These are phyloP conservation scores for Synergus itoensis DNA, from an alignment of 2,888 invertebrate genomes.

Conservation along the genomic window DNA sequence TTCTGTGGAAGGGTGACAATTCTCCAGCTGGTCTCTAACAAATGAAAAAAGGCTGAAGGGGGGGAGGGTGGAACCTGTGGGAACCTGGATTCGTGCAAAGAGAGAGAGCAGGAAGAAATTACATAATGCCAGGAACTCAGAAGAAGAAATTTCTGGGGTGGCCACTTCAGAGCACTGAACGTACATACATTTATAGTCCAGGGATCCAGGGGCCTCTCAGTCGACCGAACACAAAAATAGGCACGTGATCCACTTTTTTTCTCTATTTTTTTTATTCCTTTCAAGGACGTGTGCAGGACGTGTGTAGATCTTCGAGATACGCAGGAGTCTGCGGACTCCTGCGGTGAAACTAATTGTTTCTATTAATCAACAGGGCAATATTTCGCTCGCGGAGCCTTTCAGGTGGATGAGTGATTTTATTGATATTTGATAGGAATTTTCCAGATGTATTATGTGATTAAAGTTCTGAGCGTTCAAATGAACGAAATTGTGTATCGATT, in stretches of 20 bases:
- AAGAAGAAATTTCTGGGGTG: conserved; percentile 45
- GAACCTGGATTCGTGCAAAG: conserved; percentile 45
- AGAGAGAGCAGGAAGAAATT: conserved; percentile 45
- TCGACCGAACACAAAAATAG: conserved; percentile 45
- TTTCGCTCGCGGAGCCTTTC: conserved; percentile 32
- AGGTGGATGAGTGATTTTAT: conserved; percentile 16
- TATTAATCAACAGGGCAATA: neutral
- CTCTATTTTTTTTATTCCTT: conserved; percentile 43
- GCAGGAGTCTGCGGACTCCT: conserved; percentile 22
- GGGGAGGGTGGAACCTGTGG: conserved; percentile 46
- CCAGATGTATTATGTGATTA: too few species aligned
- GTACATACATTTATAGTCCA: conserved; percentile 38
- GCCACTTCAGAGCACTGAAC: neutral
- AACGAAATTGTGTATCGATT: too few species aligned
- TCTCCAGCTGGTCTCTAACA: conserved; percentile 43
- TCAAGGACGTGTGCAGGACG: conserved; percentile 51
- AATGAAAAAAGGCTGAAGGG: neutral
- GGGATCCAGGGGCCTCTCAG: conserved; percentile 30
- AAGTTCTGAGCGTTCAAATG: too few species aligned
- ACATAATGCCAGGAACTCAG: conserved; percentile 47
- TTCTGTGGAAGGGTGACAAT: conserved; percentile 21
- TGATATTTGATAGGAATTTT: conserved; percentile 3
- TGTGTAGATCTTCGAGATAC: conserved; percentile 50
- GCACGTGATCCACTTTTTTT: conserved; percentile 54
- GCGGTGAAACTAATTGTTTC: conserved; percentile 33